These are phyloP conservation scores for Microcebus ravelobensis DNA, from an alignment of 2,113 vertebrate genomes.

Conservation along the genomic window DNA sequence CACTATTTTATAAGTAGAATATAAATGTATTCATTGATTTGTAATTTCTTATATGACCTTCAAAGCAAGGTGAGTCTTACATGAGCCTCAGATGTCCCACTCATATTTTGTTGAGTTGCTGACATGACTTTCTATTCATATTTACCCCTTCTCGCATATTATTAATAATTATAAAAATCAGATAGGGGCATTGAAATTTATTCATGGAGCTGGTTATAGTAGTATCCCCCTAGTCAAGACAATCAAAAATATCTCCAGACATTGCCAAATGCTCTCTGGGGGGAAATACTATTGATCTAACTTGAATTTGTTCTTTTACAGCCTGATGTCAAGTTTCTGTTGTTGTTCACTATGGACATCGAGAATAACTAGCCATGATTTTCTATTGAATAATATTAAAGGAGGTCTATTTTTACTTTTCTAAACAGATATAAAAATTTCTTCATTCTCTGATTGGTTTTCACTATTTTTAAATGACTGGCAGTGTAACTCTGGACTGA, in stretches of 20 bases:
- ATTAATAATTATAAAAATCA: too few species aligned
- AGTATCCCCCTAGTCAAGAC: not conserved
- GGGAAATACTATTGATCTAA: not conserved
- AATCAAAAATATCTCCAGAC: not conserved
- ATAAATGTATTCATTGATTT: constrained; percentile 40
- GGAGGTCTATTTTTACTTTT: not conserved
- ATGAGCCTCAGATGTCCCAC: not conserved
- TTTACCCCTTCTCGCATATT: not conserved
- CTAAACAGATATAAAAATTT: constrained; percentile 30
- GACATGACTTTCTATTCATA: not conserved
- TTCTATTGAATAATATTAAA: not conserved
- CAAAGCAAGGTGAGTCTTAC: not conserved
- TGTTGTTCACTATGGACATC: not conserved
- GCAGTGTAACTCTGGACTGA: not conserved
- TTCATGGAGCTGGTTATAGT: too few species aligned
- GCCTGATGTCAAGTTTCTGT: not conserved
- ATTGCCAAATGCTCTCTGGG: not conserved
- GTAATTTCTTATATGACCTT: not conserved
- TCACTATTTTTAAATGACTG: constrained; percentile 14
- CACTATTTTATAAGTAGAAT: constrained; percentile 38
- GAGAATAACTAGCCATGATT: not conserved
- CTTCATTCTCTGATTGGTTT: not conserved
- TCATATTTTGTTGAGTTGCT: not conserved
- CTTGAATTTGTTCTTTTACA: not conserved
- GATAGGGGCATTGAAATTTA: too few species aligned